Evolutionary conservation across 2,797 vertebrate genomes (phyloP), one percentile per base, ranked within the genome.

Genomic region (Urocyon cinereoargenteus): DNA sequence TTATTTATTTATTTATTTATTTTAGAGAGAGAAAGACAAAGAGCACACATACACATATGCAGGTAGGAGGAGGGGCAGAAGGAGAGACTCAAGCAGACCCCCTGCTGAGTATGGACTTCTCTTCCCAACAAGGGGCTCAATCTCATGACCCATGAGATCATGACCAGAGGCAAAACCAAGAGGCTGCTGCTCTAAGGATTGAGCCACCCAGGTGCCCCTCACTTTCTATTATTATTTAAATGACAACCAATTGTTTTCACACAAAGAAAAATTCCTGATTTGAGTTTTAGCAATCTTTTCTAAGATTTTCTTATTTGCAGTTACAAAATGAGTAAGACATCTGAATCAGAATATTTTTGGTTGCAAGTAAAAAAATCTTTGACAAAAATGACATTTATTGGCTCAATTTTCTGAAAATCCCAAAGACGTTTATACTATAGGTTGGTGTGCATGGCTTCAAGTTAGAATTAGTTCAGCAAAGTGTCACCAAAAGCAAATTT

Each of bases 391-490:
- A 77, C 34, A 92, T 5, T 45, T 89, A 82, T 40, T 89, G 18
- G 19, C 14, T 75, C 28, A 92, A 51, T 66, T 84, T 97, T 96
- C 59, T 64, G 36, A 93, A 95, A 88, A 72, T 89, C 78, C 9
- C 19, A 53, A 93, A 82, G 53, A 31, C 81, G 16, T 51, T 89
- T 92, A 83, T 75, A 26, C 19, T 86, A 10, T 89, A 86, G 15
- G 5, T 64, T 86, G 31, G 16, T 49, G 8, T 81, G 16, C 14
- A 57, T 86, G 15, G 10, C 10, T 85, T 96, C 89, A 83, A 93
- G 31, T 95, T 77, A 88, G 53, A 97, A 90, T 51, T 90, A 26
- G 83, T 86, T 90, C 40, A 68, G 21, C 51, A 93, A 62, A 89
- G 66, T 66, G 28, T 34, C 28, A 83, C 45, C 22, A 28, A 97